Base-by-base conservation (phyloP, 2,797 vertebrate species). In the Pseudomugil tenellus region DNA sequence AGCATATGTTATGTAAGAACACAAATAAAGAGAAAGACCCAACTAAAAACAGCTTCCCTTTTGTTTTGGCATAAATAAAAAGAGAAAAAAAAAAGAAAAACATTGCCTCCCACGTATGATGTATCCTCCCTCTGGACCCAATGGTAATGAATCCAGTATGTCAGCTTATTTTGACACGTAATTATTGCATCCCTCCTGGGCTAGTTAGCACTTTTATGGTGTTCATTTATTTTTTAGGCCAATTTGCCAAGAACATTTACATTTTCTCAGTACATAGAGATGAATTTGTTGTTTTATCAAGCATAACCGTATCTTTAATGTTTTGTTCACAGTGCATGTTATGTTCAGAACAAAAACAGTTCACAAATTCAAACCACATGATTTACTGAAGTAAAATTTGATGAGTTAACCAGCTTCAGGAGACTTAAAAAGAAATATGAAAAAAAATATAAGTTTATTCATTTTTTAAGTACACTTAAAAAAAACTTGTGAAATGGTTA, bases 1-100 rank as follows among this genome's bases (percentile, higher is more conserved):
- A 56, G 53, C 48, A 1, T 46, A 37, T 12, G 35, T 87, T 87
- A 84, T 52, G 43, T 77, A 86, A 89, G 70, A 39, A 53, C 35
- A 19, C 51, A 43, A 28, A 35, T 53, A 77, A 76, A 74, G 58
- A 62, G 54, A 72, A 77, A 76, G 4, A 32, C 41, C 71, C 49
- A 57, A 46, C n/a, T 54, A 49, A 58, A 70, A n/a, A 23, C 37
- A 59, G 11, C 14, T 51, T 67, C 4, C 6, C 1, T 28, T 72
- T 61, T 57, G 25, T 64, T 26, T 26, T 26, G 21, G 48, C 56
- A 74, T 26, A 51, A 34, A 25, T 8, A 12, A 49, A 49, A n/a
- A 46, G n/a, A 8, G 6, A 46, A 46, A 9, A 9, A 66, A 32
- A 23, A 54, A 35, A 53, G 61, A 43, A 56, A 41, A 68, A 46